These are phyloP conservation scores for Argentina silus DNA, from an alignment of 2,797 vertebrate species.

Conservation along the genomic window DNA sequence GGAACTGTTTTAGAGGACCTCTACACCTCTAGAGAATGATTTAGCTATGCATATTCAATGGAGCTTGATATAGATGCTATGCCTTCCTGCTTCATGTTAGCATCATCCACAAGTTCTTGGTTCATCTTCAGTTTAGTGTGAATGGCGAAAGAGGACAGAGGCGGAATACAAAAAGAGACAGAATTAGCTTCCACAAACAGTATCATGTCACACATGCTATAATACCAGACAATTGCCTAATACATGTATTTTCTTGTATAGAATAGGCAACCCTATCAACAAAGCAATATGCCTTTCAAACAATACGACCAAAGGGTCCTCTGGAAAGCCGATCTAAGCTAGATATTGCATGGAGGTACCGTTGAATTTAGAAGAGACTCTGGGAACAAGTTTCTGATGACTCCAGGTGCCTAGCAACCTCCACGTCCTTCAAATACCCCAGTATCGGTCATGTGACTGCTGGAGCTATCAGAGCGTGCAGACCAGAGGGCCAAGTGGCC, in stretches of 20 bases:
- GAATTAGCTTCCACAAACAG: too few species aligned
- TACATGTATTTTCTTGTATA: too few species aligned
- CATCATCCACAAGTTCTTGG: not conserved
- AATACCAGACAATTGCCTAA: too few species aligned
- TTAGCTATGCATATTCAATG: not conserved
- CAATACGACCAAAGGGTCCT: too few species aligned
- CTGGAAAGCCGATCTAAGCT: too few species aligned
- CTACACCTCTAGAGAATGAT: not conserved
- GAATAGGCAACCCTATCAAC: too few species aligned
- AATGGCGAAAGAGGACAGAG: too few species aligned
- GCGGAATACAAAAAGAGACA: too few species aligned
- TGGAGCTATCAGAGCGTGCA: slow-evolving; percentile 47
- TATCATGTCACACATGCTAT: too few species aligned
- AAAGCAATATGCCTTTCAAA: too few species aligned
- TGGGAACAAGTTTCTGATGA: slow-evolving; percentile 33
- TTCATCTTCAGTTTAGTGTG: not conserved
- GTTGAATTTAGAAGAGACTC: not conserved
- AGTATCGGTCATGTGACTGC: slow-evolving; percentile 78
- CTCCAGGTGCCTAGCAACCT: slow-evolving; percentile 65
- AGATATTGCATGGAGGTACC: too few species aligned
- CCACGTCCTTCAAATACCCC: slow-evolving; percentile 65
- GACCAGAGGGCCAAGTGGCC: slow-evolving; percentile 21
- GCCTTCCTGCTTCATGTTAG: not conserved
- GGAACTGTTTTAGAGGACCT: too few species aligned
- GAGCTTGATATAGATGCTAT: not conserved